These are phyloP conservation scores for Lordiphosa fenestrarum DNA, from an alignment of 2,888 invertebrate genomes.

Conservation along the genomic window DNA sequence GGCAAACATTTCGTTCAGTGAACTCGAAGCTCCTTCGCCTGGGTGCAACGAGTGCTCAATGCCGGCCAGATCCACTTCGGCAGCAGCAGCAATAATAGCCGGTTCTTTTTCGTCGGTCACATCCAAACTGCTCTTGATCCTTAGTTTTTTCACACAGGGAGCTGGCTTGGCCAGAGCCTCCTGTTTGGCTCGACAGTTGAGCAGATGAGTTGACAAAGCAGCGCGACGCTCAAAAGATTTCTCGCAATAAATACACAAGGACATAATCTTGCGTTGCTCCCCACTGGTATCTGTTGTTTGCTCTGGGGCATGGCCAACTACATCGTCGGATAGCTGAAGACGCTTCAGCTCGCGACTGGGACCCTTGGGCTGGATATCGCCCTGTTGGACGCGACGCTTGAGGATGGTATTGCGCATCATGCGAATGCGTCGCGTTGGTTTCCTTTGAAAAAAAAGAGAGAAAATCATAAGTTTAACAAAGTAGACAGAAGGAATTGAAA, in stretches of 20 bases:
- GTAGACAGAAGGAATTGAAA: too few relatives aligned
- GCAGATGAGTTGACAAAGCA: constrained; percentile 86
- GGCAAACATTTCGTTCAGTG: constrained; percentile 74
- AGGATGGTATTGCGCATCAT: constrained; percentile 85
- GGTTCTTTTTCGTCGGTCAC: constrained; percentile 12
- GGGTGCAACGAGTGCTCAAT: constrained; percentile 12
- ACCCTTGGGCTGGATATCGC: constrained; percentile 81
- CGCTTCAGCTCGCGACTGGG: constrained; percentile 77
- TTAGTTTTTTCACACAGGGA: constrained; percentile 55
- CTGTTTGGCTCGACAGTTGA: constrained; percentile 83
- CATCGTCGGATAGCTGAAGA: constrained; percentile 64
- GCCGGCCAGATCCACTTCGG: constrained; percentile 23
- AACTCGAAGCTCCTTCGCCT: constrained; percentile 45
- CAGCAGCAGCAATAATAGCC: constrained; percentile 1
- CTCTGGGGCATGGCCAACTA: constrained; percentile 43
- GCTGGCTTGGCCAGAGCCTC: constrained; percentile 56
- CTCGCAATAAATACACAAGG: constrained; percentile 84
- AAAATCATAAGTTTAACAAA: too few relatives aligned
- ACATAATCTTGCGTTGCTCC: constrained; percentile 83
- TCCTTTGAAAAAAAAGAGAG: constrained; percentile 78
- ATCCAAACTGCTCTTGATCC: constrained; percentile 27
- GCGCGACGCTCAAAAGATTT: constrained; percentile 87
- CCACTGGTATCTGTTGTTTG: constrained; percentile 31
- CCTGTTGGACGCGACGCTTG: constrained; percentile 84
- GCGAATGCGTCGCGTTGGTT: constrained; percentile 86